These are phyloP conservation scores for Zoanthus sociatus DNA, from an alignment of 92 coral and sea anemone genomes.

Conservation along the genomic window DNA sequence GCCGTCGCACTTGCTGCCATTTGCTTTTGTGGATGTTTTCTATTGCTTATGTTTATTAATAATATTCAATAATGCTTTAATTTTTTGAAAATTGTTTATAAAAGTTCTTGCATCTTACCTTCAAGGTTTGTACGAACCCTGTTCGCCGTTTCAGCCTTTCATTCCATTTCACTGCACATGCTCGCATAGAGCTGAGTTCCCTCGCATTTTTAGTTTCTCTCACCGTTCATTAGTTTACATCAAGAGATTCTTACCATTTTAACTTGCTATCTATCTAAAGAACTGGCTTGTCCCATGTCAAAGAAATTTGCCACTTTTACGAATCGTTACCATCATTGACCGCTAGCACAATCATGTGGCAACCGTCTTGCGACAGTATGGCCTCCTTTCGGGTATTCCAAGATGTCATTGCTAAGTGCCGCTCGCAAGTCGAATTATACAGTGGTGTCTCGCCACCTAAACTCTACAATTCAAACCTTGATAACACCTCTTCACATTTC, in stretches of 20 bases:
- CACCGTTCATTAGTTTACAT: background rate
- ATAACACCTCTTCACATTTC: conserved; percentile 36
- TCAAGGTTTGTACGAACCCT: no score
- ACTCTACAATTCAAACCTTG: conserved; percentile 43
- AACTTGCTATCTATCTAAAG: conserved; percentile 55
- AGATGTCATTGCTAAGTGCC: conserved; percentile 19
- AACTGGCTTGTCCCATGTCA: conserved; percentile 76
- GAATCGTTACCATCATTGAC: conserved; percentile 62
- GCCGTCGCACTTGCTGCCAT: no score
- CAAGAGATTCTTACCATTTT: conserved; percentile 1
- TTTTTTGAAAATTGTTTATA: no score
- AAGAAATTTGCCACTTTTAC: conserved; percentile 75
- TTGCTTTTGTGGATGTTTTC: no score
- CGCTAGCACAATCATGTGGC: conserved; percentile 13
- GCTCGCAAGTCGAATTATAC: conserved; percentile 23
- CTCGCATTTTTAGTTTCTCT: background rate
- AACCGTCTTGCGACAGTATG: conserved; percentile 29
- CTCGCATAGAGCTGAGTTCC: background rate
- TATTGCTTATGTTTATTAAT: no score
- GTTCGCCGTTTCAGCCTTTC: no score
- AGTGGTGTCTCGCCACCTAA: conserved; percentile 35
- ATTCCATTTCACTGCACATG: no score
- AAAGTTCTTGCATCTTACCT: no score
- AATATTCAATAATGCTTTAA: no score
- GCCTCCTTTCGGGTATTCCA: conserved; percentile 26